A percentile compares a stretch with the other conserved stretches of the same genome.
Conservation (phyloP, 2,888 invertebrate genomes). For the Himalopsyche kuldschensis region DNA sequence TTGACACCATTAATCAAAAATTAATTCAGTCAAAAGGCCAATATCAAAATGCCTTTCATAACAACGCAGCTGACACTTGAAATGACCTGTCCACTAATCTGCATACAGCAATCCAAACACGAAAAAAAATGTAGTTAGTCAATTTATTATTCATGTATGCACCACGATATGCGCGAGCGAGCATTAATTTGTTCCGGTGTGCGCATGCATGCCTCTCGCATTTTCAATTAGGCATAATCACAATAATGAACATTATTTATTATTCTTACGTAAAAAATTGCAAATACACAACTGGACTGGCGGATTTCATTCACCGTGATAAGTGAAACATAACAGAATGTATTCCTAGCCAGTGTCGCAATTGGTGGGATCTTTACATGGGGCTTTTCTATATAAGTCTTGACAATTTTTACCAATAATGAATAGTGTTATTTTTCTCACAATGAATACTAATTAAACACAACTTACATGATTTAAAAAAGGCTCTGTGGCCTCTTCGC, state of each 20-base stretch:
- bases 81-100: background rate
- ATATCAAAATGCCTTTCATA: background rate
- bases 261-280: background rate
- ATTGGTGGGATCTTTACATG: no score
- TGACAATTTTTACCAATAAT: no score
- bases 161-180: slow-evolving; percentile 4
- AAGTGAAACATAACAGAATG: background rate
- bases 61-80: background rate
- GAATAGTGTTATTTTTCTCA: no score
- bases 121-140: background rate
- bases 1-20: no score
- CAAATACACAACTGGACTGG: background rate
- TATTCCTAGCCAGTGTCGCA: no score
- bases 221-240: slow-evolving; percentile 8
- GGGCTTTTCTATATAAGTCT: no score
- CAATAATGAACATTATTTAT: background rate
- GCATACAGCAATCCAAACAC: background rate
- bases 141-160: background rate
- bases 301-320: background rate
- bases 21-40: background rate
- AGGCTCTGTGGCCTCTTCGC: no score
- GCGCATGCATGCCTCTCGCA: slow-evolving; percentile 12
- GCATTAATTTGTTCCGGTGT: slow-evolving; percentile 22
- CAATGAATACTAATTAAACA: no score
- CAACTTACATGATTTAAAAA: no score